Evolutionary conservation across 2,797 vertebrate species (phyloP).

Genomic region (Benthosema pterotum): DNA sequence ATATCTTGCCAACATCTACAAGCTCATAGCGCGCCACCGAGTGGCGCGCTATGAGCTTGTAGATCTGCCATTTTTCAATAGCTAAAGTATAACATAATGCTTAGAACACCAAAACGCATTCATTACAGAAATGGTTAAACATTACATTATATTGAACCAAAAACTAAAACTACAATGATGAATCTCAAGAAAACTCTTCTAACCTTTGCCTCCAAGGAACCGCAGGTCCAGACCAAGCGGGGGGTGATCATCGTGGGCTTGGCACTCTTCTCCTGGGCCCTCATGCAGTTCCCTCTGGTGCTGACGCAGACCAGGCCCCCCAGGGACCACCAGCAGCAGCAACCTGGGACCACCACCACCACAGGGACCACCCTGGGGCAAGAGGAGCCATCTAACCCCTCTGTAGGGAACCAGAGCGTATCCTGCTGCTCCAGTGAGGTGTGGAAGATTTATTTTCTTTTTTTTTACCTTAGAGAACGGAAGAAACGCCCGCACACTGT

Average conservation of each 20-base stretch:
- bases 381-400: background rate
- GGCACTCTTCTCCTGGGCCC: constrained; percentile 80
- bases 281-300: constrained; percentile 82
- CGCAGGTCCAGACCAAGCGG: constrained; percentile 71
- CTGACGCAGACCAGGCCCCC: constrained; percentile 74
- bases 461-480: too few relatives aligned
- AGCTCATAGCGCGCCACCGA: too few relatives aligned
- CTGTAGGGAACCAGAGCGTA: background rate
- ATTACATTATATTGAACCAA: too few relatives aligned
- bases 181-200: too few relatives aligned
- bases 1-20: too few relatives aligned
- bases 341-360: background rate
- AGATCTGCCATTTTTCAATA: too few relatives aligned
- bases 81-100: too few relatives aligned
- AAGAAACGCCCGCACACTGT: too few relatives aligned
- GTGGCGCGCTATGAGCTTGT: too few relatives aligned
- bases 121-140: too few relatives aligned
- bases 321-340: constrained; percentile 17
- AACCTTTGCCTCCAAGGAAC: constrained; percentile 52
- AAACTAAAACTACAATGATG: too few relatives aligned
- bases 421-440: constrained; percentile 76
- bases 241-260: constrained; percentile 70
- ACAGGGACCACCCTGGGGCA: background rate
- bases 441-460: constrained; percentile 70
- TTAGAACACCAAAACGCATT: too few relatives aligned